Evolutionary conservation across 1,140 invertebrate species (phyloP).

Genomic region (Cyclina sinensis): DNA sequence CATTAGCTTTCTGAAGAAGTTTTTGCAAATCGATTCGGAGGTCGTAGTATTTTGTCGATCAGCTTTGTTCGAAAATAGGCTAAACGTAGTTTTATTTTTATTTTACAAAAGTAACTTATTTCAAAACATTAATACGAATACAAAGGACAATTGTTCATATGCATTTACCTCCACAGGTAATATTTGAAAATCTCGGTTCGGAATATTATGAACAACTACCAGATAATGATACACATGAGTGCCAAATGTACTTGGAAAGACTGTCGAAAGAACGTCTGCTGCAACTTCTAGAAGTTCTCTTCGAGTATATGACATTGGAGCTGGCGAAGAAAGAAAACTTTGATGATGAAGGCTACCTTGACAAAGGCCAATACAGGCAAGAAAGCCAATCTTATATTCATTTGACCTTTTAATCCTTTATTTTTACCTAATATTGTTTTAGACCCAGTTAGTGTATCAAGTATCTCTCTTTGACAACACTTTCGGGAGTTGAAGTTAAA

Average conservation of each 20-base stretch:
- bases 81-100: neutral
- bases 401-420: too few species aligned
- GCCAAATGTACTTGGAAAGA: neutral
- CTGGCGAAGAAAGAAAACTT: neutral
- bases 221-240: neutral
- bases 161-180: neutral
- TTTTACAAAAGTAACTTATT: neutral
- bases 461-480: too few species aligned
- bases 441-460: too few species aligned
- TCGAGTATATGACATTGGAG: neutral
- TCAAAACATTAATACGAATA: neutral
- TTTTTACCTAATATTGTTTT: too few species aligned
- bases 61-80: neutral
- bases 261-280: neutral
- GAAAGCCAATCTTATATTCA: too few species aligned
- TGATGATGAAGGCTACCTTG: neutral
- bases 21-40: neutral
- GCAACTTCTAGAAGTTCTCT: neutral
- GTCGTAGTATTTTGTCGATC: neutral
- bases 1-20: neutral
- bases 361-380: neutral
- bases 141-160: neutral
- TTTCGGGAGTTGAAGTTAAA: too few species aligned
- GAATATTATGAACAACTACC: neutral
- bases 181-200: neutral